Base-by-base conservation (phyloP, 2,113 vertebrate species). In the Carollia perspicillata region DNA sequence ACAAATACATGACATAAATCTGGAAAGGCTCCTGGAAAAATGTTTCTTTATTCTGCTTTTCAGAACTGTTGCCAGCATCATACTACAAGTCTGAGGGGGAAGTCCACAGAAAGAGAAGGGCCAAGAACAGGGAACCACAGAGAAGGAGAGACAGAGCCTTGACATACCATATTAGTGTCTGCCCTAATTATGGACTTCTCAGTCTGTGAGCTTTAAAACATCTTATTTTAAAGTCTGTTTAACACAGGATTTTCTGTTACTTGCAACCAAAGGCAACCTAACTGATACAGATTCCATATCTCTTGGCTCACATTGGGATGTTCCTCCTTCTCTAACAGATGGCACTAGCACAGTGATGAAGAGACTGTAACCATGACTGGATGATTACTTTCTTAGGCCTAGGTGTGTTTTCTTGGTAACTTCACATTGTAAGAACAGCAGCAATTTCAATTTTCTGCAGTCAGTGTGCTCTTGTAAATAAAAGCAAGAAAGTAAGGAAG, bases 1-100 rank as follows among this genome's bases (percentile, higher is more conserved):
- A 79, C 47, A 72, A 90, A 28, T 63, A 55, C 47, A 79, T 16
- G 44, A 83, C 49, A 44, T 47, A 89, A 40, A 90, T 81, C 22
- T 77, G 58, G 30, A 86, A 94, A 78, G 9, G 14, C 28, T 96
- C 94, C 69, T 79, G 22, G 42, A 47, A 72, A 72, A 96, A 63
- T 42, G 18, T 66, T 89, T 78, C 77, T 84, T 75, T 49, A 78
- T 89, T 92, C 22, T 22, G 12, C 20, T 11, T 77, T 69, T 88
- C 13, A 55, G 86, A 83, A 37, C 53, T 86, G 18, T 86, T 94
- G 58, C 8, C n/a, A 78, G 23, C 44, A 84, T 68, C 58, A 23
- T 42, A 30, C 40, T 65, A 68, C 28, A 88, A 23, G 53, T 28
- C 11, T 78, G 44, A 90, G 26, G 30, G 8, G 40, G 5, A 78